Evolutionary conservation across 2,113 vertebrate genomes (phyloP).

Genomic region (Corydoras sp.): DNA sequence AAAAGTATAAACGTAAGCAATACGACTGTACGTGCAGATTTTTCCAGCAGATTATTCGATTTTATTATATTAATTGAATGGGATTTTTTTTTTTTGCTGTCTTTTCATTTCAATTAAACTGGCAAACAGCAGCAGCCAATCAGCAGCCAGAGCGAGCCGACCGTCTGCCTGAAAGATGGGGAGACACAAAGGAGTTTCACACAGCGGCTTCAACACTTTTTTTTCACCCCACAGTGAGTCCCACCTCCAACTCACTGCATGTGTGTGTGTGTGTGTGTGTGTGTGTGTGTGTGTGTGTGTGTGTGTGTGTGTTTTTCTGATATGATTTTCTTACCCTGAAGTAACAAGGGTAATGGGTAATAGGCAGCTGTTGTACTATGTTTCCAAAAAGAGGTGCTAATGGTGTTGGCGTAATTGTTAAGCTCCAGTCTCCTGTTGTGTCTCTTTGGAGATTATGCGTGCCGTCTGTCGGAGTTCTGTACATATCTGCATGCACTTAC

Average conservation of each 20-base stretch:
- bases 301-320: neutral
- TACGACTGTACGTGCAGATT: no score
- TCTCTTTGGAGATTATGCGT: conserved; percentile 8
- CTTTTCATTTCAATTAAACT: conserved; percentile 39
- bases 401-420: conserved; percentile 18
- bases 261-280: conserved; percentile 16
- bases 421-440: conserved; percentile 19
- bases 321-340: conserved; percentile 13
- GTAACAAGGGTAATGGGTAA: conserved; percentile 26
- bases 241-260: neutral
- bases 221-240: conserved; percentile 69
- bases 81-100: no score
- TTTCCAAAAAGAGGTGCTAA: conserved; percentile 10
- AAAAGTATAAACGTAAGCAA: no score
- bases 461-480: conserved; percentile 12
- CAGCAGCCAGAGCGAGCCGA: conserved; percentile 63
- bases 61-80: no score
- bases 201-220: conserved; percentile 66
- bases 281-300: conserved; percentile 4
- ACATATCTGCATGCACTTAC: conserved; percentile 27
- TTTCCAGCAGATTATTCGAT: neutral
- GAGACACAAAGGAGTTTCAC: conserved; percentile 48
- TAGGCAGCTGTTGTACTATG: conserved; percentile 23
- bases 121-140: conserved; percentile 69
- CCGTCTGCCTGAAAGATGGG: conserved; percentile 55